Base-by-base conservation (phyloP, 2,888 invertebrate species). In the Carterocephalus palaemon region DNA sequence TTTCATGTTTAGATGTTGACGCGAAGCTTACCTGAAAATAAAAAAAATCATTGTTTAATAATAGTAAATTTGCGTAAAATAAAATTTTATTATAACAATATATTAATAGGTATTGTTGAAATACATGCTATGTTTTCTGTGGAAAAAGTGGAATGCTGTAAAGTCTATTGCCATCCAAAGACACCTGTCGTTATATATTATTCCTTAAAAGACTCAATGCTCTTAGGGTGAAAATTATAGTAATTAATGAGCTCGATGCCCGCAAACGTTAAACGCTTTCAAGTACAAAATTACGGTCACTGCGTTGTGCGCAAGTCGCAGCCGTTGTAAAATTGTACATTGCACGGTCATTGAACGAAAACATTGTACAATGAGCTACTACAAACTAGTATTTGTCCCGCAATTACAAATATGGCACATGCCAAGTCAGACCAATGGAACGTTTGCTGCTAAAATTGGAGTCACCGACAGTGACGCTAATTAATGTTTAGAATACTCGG, bases 291-390 rank as follows among this genome's bases (percentile, higher is more conserved):
- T 51, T 50, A 39, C 47, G 41, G 32, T 36, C 40, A 16, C 23
- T 33, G 29, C 59, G 52, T 60, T 59, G 52, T 53, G 50, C 55
- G 55, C 36, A 51, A 37, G 51, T 56, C 56, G 59, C 62, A 57
- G 54, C 51, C 20, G 41, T 24, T 63, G 54, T 62, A 56, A 71
- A 75, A 78, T 76, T 74, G 65, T 63, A 73, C 54, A 70, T 51
- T 64, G 67, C 70, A 67, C 64, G 72, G 70, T 64, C 70, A 72
- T 59, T 72, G 72, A 70, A 71, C 76, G 68, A 70, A 73, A 75
- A 70, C 71, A 74, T 72, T 63, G 61, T 62, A 59, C 52, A 50
- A 42, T 46, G 41, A 37, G 42, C 22, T 24, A 28, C 15, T 34
- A 12, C 26, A 23, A 33, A 26, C 28, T 33, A 20, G 28, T 39